Base-by-base conservation (phyloP, 1,140 invertebrate species). In the Anadara kagoshimensis region DNA sequence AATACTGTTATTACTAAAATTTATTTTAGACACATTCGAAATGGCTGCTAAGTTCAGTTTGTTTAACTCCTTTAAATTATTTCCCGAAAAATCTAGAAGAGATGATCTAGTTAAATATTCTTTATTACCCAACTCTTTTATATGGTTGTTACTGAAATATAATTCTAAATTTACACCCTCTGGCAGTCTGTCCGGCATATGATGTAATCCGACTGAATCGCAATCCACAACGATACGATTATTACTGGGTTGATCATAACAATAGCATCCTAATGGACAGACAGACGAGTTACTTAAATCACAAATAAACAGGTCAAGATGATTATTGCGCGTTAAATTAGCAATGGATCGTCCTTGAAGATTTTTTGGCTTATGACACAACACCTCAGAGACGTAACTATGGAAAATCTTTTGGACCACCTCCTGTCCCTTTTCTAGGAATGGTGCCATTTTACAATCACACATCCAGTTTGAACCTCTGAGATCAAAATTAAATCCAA, bases 381-480 rank as follows among this genome's bases (percentile, higher is more conserved):
- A 2, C 29, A 36, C 29, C 7, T 36, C 29, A 12, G 54, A 45
- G 36, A 61, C 59, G 45, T 65, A 66, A 56, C 66, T 36, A 36
- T 64, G 44, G 47, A 61, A 75, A 7, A 70, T 61, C 24, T 66
- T 75, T 53, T 56, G 53, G 12, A 75, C 59, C 5, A 66, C 18
- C 7, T 61, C 73, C 45, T 64, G 49, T 2, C 47, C 68, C 0
- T 61, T 26, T 45, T 65, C 29, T 18, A 75, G 49, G n/a, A 66
- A 70, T 22, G 68, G 67, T 36, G 47, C 67, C 68, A 75, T 70
- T 10, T 54, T 20, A 36, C 62, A 65, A 58, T 75, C 63, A 53
- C 73, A 75, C 0, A 41, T 57, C 45, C 62, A 69, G 20, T 70
- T 64, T 11, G 26, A 45, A 22, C 62, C 64, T 41, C 24, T 47